Conservation (phyloP, 2,888 invertebrate genomes). For the Xestia sexstrigata region DNA sequence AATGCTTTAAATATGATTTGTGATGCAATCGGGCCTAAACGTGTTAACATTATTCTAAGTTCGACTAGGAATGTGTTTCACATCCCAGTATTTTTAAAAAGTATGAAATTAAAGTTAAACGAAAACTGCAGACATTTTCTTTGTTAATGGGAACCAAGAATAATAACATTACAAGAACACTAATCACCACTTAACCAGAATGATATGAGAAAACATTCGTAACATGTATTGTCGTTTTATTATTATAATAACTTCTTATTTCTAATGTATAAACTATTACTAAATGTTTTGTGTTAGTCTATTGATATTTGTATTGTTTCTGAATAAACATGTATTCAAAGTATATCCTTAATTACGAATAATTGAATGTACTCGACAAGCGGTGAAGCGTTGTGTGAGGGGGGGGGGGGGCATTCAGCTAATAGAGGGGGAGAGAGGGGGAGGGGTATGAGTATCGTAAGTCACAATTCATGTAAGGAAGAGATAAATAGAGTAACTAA, state of each 20-base stretch:
- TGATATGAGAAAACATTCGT: conserved; percentile 84
- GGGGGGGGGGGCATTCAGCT: conserved; percentile 40
- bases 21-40: not conserved
- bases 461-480: conserved; percentile 26
- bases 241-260: conserved; percentile 82
- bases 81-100: conserved; percentile 1
- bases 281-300: conserved; percentile 68
- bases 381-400: conserved; percentile 53
- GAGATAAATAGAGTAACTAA: conserved; percentile 12
- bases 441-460: conserved; percentile 20
- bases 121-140: not conserved
- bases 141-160: not conserved
- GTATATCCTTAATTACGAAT: conserved; percentile 60
- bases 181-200: conserved; percentile 69
- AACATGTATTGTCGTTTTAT: conserved; percentile 87
- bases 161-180: conserved; percentile 36
- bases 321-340: conserved; percentile 61
- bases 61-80: not conserved
- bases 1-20: not conserved
- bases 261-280: conserved; percentile 78
- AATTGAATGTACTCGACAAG: conserved; percentile 66
- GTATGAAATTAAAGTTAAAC: not conserved
- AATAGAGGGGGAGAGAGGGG: conserved; percentile 18
- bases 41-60: not conserved
- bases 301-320: conserved; percentile 62